Evolutionary conservation across 2,113 vertebrate species (phyloP).

Genomic region (Mirounga angustirostris): DNA sequence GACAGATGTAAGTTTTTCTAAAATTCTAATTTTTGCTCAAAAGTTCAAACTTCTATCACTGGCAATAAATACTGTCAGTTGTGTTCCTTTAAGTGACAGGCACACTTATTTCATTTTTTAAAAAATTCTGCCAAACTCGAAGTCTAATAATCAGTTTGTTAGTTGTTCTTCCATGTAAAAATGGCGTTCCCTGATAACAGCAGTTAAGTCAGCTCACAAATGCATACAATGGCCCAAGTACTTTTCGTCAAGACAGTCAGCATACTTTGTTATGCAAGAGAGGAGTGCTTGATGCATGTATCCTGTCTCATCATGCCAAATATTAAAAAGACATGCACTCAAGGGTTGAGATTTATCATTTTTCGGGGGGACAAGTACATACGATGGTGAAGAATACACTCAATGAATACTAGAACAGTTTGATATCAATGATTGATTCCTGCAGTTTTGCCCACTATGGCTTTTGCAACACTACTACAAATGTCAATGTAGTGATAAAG

Average conservation of each 20-base stretch:
- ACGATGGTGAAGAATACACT: background rate
- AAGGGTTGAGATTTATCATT: background rate
- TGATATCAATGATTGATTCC: background rate
- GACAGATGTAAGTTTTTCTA: conserved; percentile 65
- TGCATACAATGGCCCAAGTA: background rate
- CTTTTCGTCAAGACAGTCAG: background rate
- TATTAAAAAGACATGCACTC: background rate
- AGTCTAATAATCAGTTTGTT: conserved; percentile 61
- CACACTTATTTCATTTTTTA: conserved; percentile 63
- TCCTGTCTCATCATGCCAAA: background rate
- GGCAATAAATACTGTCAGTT: conserved; percentile 68
- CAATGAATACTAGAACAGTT: background rate
- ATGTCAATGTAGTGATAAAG: background rate
- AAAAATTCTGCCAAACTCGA: conserved; percentile 58
- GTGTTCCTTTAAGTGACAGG: conserved; percentile 68
- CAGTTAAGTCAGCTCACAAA: background rate
- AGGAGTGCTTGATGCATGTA: background rate
- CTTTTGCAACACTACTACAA: background rate
- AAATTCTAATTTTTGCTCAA: conserved; percentile 75
- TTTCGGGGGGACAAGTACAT: fast-evolving
- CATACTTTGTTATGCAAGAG: background rate
- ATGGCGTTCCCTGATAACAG: conserved; percentile 4
- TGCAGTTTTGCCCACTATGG: background rate
- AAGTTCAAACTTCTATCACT: conserved; percentile 69
- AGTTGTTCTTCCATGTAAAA: conserved; percentile 51